Conservation (phyloP, 1,140 invertebrate genomes). For the Bombus impatiens region DNA sequence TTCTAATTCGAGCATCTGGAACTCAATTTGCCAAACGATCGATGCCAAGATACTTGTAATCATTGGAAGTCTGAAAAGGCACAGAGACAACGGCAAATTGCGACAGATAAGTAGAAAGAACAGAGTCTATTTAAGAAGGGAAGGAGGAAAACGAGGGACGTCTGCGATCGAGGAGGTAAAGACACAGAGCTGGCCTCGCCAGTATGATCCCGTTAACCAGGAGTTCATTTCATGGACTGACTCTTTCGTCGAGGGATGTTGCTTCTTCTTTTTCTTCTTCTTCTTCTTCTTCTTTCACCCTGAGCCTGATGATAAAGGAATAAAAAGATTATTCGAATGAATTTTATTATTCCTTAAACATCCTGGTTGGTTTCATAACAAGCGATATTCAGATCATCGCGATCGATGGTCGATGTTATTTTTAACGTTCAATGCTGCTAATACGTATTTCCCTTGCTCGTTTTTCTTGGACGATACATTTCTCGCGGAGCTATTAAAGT, state of each 20-base stretch:
- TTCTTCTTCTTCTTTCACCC: background rate
- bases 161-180: slow-evolving; percentile 13
- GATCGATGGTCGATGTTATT: slow-evolving; percentile 10
- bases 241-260: slow-evolving; percentile 20
- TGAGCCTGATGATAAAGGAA: background rate
- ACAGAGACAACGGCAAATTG: background rate
- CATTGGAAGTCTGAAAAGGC: background rate
- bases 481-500: background rate
- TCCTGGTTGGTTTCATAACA: background rate
- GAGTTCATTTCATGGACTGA: slow-evolving; percentile 53
- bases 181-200: slow-evolving; percentile 41
- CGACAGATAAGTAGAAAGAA: background rate
- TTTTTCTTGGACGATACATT: background rate
- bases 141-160: slow-evolving; percentile 15
- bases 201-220: slow-evolving; percentile 64
- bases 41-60: background rate
- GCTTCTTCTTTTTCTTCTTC: background rate
- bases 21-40: background rate
- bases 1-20: background rate
- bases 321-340: background rate
- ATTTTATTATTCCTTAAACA: background rate
- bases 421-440: slow-evolving; percentile 9
- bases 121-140: background rate
- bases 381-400: background rate
- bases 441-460: background rate